Conservation (phyloP, 2,888 invertebrate genomes). For the Epinotia demarniana region DNA sequence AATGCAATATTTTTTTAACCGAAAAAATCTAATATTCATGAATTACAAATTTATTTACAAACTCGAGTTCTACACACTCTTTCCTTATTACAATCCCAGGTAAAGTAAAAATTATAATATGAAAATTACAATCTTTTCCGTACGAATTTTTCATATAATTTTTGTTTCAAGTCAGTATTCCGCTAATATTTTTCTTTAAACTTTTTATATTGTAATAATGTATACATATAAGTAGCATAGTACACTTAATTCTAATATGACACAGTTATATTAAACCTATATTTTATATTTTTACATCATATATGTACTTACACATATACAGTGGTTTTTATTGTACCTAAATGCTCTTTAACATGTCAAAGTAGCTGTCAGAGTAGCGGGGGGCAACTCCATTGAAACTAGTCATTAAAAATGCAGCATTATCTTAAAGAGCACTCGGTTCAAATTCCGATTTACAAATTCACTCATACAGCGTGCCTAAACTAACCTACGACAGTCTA, state of each 20-base stretch:
- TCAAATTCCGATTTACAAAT: constrained; percentile 65
- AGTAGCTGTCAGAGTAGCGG: no score
- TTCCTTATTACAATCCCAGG: constrained; percentile 41
- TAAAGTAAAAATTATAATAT: constrained; percentile 37
- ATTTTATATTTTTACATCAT: constrained; percentile 80
- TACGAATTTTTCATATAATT: constrained; percentile 45
- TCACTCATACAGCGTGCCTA: constrained; percentile 78
- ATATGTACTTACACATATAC: constrained; percentile 83
- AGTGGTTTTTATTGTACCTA: constrained; percentile 65
- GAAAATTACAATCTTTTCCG: constrained; percentile 29
- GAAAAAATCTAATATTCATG: constrained; percentile 69
- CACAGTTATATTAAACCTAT: constrained; percentile 82
- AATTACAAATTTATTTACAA: constrained; percentile 82
- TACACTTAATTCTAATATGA: constrained; percentile 83
- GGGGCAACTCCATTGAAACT: constrained; percentile 13
- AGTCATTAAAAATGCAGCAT: constrained; percentile 13
- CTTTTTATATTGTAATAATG: constrained; percentile 76
- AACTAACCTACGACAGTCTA: constrained; percentile 82
- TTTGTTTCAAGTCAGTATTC: constrained; percentile 70
- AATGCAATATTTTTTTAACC: constrained; percentile 80
- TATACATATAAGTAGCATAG: constrained; percentile 83
- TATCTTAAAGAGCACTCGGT: constrained; percentile 59
- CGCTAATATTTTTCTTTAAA: constrained; percentile 76
- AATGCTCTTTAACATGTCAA: constrained; percentile 53
- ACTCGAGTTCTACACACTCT: constrained; percentile 61